Evolutionary conservation across 2,888 invertebrate species (phyloP).

Genomic region (Rhabditoides inermis): DNA sequence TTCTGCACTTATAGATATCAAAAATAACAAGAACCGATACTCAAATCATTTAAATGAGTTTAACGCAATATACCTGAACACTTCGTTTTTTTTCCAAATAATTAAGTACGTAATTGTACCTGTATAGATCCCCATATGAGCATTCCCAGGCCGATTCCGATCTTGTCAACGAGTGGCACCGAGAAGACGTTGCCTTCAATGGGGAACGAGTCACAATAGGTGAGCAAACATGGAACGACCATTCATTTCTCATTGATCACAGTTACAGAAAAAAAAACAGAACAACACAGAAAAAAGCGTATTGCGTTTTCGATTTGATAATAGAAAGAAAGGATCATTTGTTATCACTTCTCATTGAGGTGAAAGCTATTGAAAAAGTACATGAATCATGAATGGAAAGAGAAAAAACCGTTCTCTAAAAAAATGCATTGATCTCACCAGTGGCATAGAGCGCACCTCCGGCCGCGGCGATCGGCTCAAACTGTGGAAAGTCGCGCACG

Average conservation of each 20-base stretch:
- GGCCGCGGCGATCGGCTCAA: constrained; percentile 37
- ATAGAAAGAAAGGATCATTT: too few species aligned
- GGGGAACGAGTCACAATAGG: neutral
- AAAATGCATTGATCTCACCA: constrained; percentile 14
- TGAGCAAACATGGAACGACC: neutral
- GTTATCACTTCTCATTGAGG: too few species aligned
- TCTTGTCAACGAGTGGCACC: constrained; percentile 40
- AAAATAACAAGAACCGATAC: too few species aligned
- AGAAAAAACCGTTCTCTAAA: neutral
- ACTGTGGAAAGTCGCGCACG: constrained; percentile 37
- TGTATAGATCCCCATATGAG: constrained; percentile 46
- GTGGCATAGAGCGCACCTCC: constrained; percentile 46
- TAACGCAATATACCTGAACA: too few species aligned
- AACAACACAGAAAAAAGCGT: too few species aligned
- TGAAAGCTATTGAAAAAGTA: neutral
- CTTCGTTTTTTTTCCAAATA: too few species aligned
- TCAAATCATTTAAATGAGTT: too few species aligned
- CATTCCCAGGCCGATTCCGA: constrained; percentile 47
- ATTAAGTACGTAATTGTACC: constrained; percentile 20
- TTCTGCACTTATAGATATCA: too few species aligned
- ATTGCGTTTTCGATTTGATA: too few species aligned
- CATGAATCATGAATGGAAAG: neutral
- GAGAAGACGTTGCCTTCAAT: constrained; percentile 47
- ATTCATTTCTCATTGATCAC: too few species aligned
- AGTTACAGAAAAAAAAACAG: too few species aligned